Conservation (phyloP, 2,888 invertebrate species). For the Lycophotia porphyrea region DNA sequence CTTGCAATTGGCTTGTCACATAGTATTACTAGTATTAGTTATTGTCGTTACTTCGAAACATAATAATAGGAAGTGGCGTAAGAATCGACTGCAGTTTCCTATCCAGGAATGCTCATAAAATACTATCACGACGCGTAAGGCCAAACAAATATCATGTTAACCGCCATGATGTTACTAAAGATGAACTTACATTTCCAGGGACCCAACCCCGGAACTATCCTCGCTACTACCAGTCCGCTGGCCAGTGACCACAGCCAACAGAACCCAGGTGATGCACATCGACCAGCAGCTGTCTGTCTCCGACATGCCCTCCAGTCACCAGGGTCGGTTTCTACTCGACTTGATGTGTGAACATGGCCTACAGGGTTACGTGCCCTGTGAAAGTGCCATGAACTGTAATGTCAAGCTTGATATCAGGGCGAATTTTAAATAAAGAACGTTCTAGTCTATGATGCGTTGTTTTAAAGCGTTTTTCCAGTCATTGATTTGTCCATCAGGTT, state of each 20-base stretch:
- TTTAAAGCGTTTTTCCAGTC: neutral
- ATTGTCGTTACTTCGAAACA: slow-evolving; percentile 1
- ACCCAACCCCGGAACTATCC: slow-evolving; percentile 79
- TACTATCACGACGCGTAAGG: neutral
- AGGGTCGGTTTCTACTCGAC: slow-evolving; percentile 72
- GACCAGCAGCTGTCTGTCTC: slow-evolving; percentile 68
- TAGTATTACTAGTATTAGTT: too few relatives aligned
- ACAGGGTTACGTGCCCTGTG: slow-evolving; percentile 83
- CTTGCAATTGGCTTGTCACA: slow-evolving; percentile 3
- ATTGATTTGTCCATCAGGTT: too few relatives aligned
- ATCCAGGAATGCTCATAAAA: neutral
- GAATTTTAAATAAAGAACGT: slow-evolving; percentile 19
- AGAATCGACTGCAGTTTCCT: neutral
- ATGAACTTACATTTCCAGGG: slow-evolving; percentile 68
- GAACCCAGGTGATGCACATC: slow-evolving; percentile 75
- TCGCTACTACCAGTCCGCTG: slow-evolving; percentile 76
- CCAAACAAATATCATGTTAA: neutral
- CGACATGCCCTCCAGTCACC: slow-evolving; percentile 64
- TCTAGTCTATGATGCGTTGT: slow-evolving; percentile 26
- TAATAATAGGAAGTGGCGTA: slow-evolving; percentile 1
- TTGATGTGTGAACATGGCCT: slow-evolving; percentile 82
- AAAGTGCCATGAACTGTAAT: slow-evolving; percentile 73
- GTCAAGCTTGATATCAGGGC: slow-evolving; percentile 12
- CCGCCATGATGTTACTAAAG: neutral
- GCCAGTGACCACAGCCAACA: slow-evolving; percentile 74